Conservation (phyloP, 2,797 vertebrate species). For the Sebastes vulpes region DNA sequence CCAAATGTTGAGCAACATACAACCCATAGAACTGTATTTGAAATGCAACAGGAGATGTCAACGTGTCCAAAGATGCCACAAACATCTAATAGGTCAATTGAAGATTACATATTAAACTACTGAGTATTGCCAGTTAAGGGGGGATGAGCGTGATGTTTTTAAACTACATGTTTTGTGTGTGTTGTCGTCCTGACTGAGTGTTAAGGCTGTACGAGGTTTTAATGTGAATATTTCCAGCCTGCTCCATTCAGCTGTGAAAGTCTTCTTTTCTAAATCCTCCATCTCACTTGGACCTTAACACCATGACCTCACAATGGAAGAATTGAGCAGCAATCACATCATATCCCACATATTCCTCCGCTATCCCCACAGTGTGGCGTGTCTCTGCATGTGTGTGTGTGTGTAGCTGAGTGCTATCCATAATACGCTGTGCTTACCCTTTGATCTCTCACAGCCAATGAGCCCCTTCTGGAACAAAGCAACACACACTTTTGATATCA, state of each 20-base stretch:
- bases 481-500: conserved; percentile 67
- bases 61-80: not conserved
- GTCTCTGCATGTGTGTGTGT: conserved; percentile 12
- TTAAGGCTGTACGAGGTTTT: not conserved
- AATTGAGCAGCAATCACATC: conserved; percentile 66
- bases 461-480: conserved; percentile 50
- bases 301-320: conserved; percentile 70
- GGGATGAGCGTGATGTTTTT: not conserved
- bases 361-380: conserved; percentile 40
- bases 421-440: conserved; percentile 52
- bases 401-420: conserved; percentile 36
- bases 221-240: conserved; percentile 29
- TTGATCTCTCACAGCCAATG: conserved; percentile 53
- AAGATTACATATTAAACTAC: not conserved
- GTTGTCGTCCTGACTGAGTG: not conserved
- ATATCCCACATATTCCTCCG: conserved; percentile 63
- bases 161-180: no score
- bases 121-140: not conserved
- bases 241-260: conserved; percentile 45
- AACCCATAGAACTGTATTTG: not conserved
- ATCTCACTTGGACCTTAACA: conserved; percentile 61
- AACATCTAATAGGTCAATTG: not conserved
- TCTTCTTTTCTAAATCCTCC: conserved; percentile 22
- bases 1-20: not conserved
- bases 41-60: not conserved